A percentile compares a stretch with the other conserved stretches of the same genome.
Conservation (phyloP, 2,888 invertebrate genomes). For the Thalpophila matura region DNA sequence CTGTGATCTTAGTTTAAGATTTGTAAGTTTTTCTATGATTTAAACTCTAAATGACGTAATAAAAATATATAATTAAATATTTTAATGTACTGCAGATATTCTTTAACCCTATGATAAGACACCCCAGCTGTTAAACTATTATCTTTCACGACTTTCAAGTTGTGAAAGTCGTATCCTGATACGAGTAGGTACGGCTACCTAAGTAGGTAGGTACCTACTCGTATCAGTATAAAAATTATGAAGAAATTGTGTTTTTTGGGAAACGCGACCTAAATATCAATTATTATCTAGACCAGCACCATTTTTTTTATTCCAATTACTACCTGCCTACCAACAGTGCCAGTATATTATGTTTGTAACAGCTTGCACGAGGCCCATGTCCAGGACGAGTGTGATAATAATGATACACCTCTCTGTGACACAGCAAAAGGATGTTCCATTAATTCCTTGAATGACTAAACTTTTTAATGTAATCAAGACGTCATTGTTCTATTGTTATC, state of each 20-base stretch:
- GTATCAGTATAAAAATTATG: no score
- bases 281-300: no score
- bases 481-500: slow-evolving; percentile 61
- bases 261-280: no score
- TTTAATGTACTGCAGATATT: slow-evolving; percentile 7
- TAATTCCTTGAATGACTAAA: slow-evolving; percentile 9
- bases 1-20: slow-evolving; percentile 63
- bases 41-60: slow-evolving; percentile 9
- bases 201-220: background rate
- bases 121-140: no score
- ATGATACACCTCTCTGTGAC: background rate
- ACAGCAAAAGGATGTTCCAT: background rate
- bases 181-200: no score
- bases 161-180: no score
- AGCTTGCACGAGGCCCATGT: background rate
- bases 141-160: no score
- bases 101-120: slow-evolving; percentile 7
- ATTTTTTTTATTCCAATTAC: no score
- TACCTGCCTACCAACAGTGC: no score
- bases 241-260: no score
- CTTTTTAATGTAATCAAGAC: slow-evolving; percentile 53
- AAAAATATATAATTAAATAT: slow-evolving; percentile 24
- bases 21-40: slow-evolving; percentile 4
- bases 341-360: no score
- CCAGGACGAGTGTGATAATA: no score